Conservation (phyloP, 1,140 invertebrate species). For the Branchinecta lynchi region DNA sequence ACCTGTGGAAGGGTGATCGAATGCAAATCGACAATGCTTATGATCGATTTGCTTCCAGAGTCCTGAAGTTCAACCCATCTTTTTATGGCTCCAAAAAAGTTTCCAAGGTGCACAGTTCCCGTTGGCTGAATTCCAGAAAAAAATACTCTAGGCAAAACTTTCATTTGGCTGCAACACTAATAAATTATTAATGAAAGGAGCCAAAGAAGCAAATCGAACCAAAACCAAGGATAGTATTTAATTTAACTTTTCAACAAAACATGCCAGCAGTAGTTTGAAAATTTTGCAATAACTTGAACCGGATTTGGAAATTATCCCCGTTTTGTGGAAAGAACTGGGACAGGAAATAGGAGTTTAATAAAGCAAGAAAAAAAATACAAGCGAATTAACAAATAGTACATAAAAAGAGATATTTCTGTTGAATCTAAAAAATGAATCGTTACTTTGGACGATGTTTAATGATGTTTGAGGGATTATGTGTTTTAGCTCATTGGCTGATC, state of each 20-base stretch:
- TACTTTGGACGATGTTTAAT: background rate
- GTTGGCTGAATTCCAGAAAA: slow-evolving; percentile 95
- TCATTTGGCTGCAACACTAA: background rate
- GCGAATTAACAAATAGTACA: background rate
- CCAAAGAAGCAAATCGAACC: background rate
- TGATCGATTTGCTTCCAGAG: slow-evolving; percentile 47
- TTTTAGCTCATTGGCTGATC: background rate
- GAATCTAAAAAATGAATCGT: background rate
- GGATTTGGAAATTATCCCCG: no score
- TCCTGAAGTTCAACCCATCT: slow-evolving; percentile 76
- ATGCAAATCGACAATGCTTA: slow-evolving; percentile 87
- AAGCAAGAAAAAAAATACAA: no score
- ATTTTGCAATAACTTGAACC: no score
- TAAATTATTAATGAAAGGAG: background rate
- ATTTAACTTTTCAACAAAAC: background rate
- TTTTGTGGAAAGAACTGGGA: no score
- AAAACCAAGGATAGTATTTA: background rate
- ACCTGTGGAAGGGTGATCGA: slow-evolving; percentile 75
- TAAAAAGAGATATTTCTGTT: background rate
- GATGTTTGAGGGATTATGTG: background rate
- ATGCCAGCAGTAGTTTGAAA: background rate
- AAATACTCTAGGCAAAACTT: slow-evolving; percentile 35
- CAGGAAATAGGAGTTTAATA: no score
- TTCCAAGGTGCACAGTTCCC: slow-evolving; percentile 81
- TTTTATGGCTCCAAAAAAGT: slow-evolving; percentile 85